Evolutionary conservation across 2,888 invertebrate species (phyloP), one percentile per base, ranked within the genome.

Genomic region (Acheta domesticus): DNA sequence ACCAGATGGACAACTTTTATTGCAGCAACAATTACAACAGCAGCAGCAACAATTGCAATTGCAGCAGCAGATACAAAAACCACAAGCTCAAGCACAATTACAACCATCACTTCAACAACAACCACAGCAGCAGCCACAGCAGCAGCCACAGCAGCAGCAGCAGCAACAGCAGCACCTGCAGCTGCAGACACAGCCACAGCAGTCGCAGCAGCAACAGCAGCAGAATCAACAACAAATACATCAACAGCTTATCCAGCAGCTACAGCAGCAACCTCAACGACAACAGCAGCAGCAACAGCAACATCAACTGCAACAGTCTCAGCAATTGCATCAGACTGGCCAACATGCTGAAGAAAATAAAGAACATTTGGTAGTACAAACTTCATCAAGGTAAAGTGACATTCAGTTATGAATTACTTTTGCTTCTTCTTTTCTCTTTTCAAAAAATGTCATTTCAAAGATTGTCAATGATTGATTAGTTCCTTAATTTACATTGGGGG

Each of bases 71-170:
- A 12, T 75, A 20, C 76, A 75, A 20, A n/a, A n/a, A 74, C 78
- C 73, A 78, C 78, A 74, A 74, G 75, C 73, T 75, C 78, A 74
- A 23, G 23, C 21, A 77, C 48, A 76, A 74, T 16, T 48, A 48
- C 73, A 78, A 74, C 74, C 20, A 50, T n/a, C 62, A 14, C 78
- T 21, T 49, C 80, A 77, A 21, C 50, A 80, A 12, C 74, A 73
- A 62, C 23, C 76, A 23, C 79, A 79, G 2, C 80, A 77, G 77
- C 49, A 48, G 14, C 75, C 21, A n/a, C 76, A 21, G 20, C 73
- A 73, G 50, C 79, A 50, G 12, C 20, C 48, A 20, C 79, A 19
- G 14, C 50, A 62, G 19, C 79, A 79, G 36, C 36, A 1, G 5
- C 36, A 36, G 36, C 36, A 3, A 5, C 36, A 36, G 36, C 36